Percentiles rank a stretch among this genome's conserved stretches.
Evolutionary conservation across 2,888 invertebrate genomes (phyloP).

Genomic region (Euphydryas editha): DNA sequence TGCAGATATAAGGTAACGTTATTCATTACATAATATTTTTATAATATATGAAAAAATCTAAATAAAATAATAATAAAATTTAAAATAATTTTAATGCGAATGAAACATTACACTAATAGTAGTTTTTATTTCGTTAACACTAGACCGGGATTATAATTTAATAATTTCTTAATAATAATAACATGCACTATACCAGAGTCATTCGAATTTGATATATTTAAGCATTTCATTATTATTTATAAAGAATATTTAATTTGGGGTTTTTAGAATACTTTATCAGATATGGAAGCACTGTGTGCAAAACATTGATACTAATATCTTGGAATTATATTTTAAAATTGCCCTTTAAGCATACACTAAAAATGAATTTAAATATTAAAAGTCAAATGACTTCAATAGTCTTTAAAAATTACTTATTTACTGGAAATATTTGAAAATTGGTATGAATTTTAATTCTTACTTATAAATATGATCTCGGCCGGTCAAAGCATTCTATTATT

Average conservation of each 20-base stretch:
- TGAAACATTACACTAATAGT: conserved; percentile 8
- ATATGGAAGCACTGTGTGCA: too few relatives aligned
- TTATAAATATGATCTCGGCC: neutral
- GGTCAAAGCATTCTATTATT: neutral
- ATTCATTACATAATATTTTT: conserved; percentile 2
- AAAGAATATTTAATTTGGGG: neutral
- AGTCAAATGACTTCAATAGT: neutral
- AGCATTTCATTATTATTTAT: neutral
- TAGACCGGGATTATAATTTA: neutral
- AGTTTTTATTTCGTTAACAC: conserved; percentile 6
- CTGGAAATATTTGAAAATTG: neutral
- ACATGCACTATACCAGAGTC: conserved; percentile 2
- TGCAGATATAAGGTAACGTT: conserved; percentile 12
- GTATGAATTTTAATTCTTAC: neutral
- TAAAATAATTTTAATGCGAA: neutral
- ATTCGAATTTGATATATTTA: neutral
- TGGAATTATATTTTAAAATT: too few relatives aligned
- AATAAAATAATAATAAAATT: conserved; percentile 2
- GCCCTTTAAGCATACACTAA: too few relatives aligned
- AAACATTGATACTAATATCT: too few relatives aligned
- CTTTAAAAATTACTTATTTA: too few relatives aligned
- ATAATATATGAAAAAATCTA: conserved; percentile 2
- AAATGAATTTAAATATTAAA: too few relatives aligned
- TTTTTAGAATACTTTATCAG: neutral
- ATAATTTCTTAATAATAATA: neutral